These are phyloP conservation scores for Drosophila birchii DNA, from an alignment of 2,888 invertebrate genomes.

Conservation along the genomic window DNA sequence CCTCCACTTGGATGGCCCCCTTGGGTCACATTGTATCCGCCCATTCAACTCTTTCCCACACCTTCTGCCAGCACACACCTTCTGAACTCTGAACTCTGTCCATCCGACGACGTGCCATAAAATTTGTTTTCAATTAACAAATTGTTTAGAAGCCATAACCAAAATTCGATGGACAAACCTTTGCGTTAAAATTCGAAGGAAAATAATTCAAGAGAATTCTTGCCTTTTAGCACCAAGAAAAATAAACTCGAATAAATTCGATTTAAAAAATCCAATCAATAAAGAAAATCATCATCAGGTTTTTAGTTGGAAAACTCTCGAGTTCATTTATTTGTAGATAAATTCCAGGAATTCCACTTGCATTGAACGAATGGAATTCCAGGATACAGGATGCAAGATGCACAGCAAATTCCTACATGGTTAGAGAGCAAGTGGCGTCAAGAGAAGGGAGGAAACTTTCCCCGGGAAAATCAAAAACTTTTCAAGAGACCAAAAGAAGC, in stretches of 20 bases:
- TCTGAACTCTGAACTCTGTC: constrained; percentile 7
- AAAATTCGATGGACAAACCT: constrained; percentile 35
- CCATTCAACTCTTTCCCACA: constrained; percentile 8
- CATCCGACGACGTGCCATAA: constrained; percentile 35
- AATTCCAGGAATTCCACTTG: constrained; percentile 20
- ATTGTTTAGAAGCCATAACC: constrained; percentile 43
- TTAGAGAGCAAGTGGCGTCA: constrained; percentile 29
- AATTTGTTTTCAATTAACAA: constrained; percentile 79
- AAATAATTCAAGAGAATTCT: constrained; percentile 3
- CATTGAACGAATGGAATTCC: constrained; percentile 11
- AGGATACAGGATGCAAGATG: constrained; percentile 21
- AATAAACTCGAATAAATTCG: not conserved
- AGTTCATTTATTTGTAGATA: constrained; percentile 4
- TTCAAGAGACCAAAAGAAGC: constrained; percentile 13
- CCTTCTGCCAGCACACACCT: constrained; percentile 1
- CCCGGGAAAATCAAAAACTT: constrained; percentile 28
- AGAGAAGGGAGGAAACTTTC: constrained; percentile 19
- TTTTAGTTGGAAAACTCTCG: not conserved
- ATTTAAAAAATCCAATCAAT: not conserved
- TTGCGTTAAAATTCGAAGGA: too few relatives aligned
- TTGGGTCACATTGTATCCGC: constrained; percentile 29
- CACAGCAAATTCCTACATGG: constrained; percentile 33
- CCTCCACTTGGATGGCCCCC: constrained; percentile 26
- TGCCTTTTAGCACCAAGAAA: not conserved
- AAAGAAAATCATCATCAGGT: not conserved